Conservation (phyloP, 2,888 invertebrate species). For the Ariolimax columbianus region DNA sequence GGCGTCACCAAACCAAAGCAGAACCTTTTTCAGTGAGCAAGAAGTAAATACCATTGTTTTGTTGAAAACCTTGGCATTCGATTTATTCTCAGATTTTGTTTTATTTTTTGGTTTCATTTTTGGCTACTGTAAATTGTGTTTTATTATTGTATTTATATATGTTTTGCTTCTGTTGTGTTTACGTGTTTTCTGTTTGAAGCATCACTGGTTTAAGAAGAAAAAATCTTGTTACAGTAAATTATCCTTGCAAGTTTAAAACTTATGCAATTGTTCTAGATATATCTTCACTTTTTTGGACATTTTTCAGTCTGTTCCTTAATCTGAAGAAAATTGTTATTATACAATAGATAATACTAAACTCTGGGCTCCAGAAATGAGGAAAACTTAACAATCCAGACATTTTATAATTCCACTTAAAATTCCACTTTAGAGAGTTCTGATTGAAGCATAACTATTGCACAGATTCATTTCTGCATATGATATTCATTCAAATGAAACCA, state of each 20-base stretch:
- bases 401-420: no score
- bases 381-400: no score
- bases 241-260: constrained; percentile 13
- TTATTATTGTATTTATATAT: not conserved
- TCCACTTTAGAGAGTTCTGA: no score
- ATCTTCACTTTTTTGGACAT: not conserved
- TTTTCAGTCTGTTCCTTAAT: not conserved
- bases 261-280: constrained; percentile 19
- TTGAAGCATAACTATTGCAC: no score
- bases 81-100: not conserved
- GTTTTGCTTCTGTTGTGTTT: not conserved
- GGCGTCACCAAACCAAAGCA: constrained; percentile 66
- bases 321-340: not conserved
- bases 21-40: constrained; percentile 71
- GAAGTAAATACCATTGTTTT: constrained; percentile 49
- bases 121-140: constrained; percentile 6
- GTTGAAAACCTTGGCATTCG: not conserved
- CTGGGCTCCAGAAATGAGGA: no score
- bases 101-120: not conserved
- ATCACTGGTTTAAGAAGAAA: no score
- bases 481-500: no score
- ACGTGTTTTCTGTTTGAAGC: not conserved
- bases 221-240: not conserved
- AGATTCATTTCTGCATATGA: no score
- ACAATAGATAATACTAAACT: not conserved